Conservation (phyloP, 2,113 vertebrate genomes). For the Plecturocebus donacophilus region DNA sequence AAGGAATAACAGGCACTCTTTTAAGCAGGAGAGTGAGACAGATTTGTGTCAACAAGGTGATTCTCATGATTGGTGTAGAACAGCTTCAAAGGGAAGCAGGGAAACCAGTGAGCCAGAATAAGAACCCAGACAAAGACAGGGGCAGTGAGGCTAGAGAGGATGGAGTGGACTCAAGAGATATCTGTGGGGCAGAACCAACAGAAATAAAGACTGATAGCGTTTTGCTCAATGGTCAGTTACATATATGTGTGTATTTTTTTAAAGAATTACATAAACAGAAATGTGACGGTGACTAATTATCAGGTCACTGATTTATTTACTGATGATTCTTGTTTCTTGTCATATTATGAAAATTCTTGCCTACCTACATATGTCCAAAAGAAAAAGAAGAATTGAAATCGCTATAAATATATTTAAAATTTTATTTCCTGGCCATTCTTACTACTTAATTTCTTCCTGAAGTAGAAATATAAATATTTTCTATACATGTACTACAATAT, state of each 20-base stretch:
- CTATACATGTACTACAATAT: background rate
- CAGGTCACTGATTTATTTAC: background rate
- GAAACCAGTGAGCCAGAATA: background rate
- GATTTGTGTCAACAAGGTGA: background rate
- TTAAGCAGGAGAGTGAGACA: background rate
- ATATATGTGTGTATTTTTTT: background rate
- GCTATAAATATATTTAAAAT: background rate
- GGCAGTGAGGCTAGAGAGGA: background rate
- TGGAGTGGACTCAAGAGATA: background rate
- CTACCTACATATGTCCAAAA: background rate
- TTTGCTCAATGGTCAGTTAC: background rate
- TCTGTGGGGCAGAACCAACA: background rate
- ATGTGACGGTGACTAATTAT: background rate
- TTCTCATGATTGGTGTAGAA: background rate
- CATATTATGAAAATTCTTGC: background rate
- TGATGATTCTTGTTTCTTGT: background rate
- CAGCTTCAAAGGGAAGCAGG: background rate
- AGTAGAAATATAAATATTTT: background rate
- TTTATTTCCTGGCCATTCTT: constrained; percentile 11
- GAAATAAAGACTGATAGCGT: background rate
- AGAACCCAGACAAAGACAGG: background rate
- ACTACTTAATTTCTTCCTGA: background rate
- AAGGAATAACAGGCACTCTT: background rate
- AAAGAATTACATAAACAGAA: background rate
- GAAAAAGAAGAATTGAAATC: background rate